phyloP scores from a whole-genome alignment of 2,113 vertebrate genomes.

The human region GRCh38 chr6:14906001-14906500 shows the following conservation, averaged over 20 bases:
- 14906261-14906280: slow-evolving; percentile 62
- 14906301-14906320: slow-evolving; percentile 52
- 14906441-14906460: background rate
- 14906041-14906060: slow-evolving; percentile 56
- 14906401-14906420: background rate
- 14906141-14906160: slow-evolving; percentile 45
- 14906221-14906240: slow-evolving; percentile 66
- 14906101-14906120: slow-evolving; percentile 53
- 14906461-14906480: background rate
- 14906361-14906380: slow-evolving; percentile 48
- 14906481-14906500: background rate
- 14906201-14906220: slow-evolving; percentile 58
- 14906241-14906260: slow-evolving; percentile 62
- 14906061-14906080: slow-evolving; percentile 54
- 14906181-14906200: slow-evolving; percentile 38
- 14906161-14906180: slow-evolving; percentile 51
- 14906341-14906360: background rate
- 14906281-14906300: slow-evolving; percentile 64
- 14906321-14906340: slow-evolving; percentile 41
- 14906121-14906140: slow-evolving; percentile 13
- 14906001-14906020: slow-evolving; percentile 69
- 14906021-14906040: slow-evolving; percentile 65
- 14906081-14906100: slow-evolving; percentile 51
- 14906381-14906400: slow-evolving; percentile 44
- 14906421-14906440: background rate